Evolutionary conservation across 2,113 vertebrate genomes (phyloP), one percentile per base, ranked within the genome.

Genomic region (Solea solea): DNA sequence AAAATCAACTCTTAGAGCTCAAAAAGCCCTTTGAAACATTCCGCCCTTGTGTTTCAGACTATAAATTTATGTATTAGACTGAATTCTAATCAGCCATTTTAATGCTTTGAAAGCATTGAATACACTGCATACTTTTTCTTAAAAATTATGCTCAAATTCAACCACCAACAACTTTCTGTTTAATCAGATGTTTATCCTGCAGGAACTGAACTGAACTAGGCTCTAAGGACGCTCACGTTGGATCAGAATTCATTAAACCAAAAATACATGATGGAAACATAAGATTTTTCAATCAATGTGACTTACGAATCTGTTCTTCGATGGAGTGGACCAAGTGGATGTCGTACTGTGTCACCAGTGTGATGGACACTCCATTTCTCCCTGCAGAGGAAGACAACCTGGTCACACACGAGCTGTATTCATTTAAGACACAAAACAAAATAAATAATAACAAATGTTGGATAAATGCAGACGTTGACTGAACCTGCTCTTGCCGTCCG

Each of bases 301-400:
- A 95, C 97, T 95, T 82, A 99, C 97, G 93, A 80, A 90, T 99
- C 72, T 97, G 93, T 28, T 94, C 92, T 84, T 99, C 97, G 0
- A 99, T 96, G 41, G 96, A 81, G 0, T 95, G 96, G 12, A 99
- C 91, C 21, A 99, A 93, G 63, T 99, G 96, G 88, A 99, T 99
- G 92, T 99, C 97, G 0, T 99, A 99, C 91, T 99, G 98, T 0
- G 97, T 99, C 88, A 99, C 96, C 82, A 99, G 90, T 0, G 98
- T 98, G 80, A 99, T 92, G 15, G 97, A 95, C 2, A 95, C 80
- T 1, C 98, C 98, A 0, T 94, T 93, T 40, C 97, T 89, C 40
- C 98, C 98, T 99, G 86, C 0, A 41, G 3, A 58, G 15, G 16
- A 49, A 50, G 2, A 44, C 44, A 63, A 50, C 4, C 5, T 2